phyloP scores from a whole-genome alignment of 2,113 vertebrate genomes.

The Phalacrocorax aristotelis region DNA sequence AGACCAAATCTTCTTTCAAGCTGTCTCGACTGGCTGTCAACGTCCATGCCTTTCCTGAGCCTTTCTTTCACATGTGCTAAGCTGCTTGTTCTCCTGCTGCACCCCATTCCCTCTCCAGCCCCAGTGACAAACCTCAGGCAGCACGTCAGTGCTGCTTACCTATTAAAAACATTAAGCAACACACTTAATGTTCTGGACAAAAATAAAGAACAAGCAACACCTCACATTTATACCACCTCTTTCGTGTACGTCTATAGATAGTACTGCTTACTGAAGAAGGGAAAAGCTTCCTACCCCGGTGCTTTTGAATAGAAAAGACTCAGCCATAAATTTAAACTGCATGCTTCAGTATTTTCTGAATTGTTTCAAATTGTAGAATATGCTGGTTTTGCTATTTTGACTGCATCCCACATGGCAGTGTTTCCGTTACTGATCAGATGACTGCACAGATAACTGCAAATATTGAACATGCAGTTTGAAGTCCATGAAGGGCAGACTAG shows the following conservation, averaged over 20 bases:
- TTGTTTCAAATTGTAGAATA: not conserved
- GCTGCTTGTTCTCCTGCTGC: not conserved
- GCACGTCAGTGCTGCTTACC: not conserved
- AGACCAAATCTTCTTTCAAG: slow-evolving; percentile 44
- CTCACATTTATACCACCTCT: not conserved
- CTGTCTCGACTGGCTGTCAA: slow-evolving; percentile 16
- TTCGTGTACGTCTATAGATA: not conserved
- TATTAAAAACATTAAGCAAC: slow-evolving; percentile 42
- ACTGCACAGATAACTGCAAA: slow-evolving; percentile 42
- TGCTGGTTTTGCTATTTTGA: not conserved
- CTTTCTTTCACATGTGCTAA: slow-evolving; percentile 1
- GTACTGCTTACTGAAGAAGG: not conserved
- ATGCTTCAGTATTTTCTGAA: slow-evolving; percentile 8
- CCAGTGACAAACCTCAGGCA: not conserved
- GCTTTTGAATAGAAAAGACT: not conserved
- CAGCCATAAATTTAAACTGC: not conserved
- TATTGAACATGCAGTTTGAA: slow-evolving; percentile 60
- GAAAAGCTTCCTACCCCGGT: not conserved
- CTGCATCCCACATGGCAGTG: not conserved
- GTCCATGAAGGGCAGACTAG: slow-evolving; percentile 32
- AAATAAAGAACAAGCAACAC: slow-evolving; percentile 10
- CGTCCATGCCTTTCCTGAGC: slow-evolving; percentile 4
- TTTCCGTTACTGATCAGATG: not conserved
- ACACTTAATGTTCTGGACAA: slow-evolving; percentile 48
- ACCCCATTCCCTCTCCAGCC: not conserved